Base-by-base conservation (phyloP, 2,113 vertebrate genomes). In the Rostratula benghalensis region DNA sequence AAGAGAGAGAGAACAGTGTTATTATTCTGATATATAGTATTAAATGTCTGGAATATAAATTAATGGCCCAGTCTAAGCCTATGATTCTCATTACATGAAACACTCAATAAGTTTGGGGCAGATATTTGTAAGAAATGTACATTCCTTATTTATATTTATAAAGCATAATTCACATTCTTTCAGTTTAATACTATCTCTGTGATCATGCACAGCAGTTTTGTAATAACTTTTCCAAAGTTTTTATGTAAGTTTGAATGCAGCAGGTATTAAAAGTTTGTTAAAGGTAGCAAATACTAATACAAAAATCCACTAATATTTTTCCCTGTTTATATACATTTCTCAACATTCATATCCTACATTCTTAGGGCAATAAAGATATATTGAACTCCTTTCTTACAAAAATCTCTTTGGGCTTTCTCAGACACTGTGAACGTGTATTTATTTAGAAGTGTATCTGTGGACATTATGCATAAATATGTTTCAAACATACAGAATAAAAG, bases 21-120 rank as follows among this genome's bases (percentile, higher is more conserved):
- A 61, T 89, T 87, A 82, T 82, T 94, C 35, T 93, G n/a, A 94
- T 79, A 89, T 27, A 90, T 53, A 90, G 21, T 79, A 73, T 45
- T n/a, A 64, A 84, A 80, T 56, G n/a, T 41, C 23, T 89, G 33
- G 45, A 94, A 85, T 91, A 76, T 45, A 85, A 93, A 87, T 82
- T 65, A 84, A 73, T 82, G 53, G 1, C 18, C 54, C 7, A 33
- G n/a, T 33, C 48, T 39, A 87, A 63, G 50, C n/a, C 28, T 61
- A 75, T 13, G 67, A 73, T 30, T 45, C 5, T 88, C 23, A 46
- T 87, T 85, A 43, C 9, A 70, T 31, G 45, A 80, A 91, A 65
- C 3, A 69, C 1, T 1, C 10, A 94, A 50, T 13, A 82, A 10
- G 4, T 67, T 67, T 75, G 84, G 23, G 4, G 3, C 43, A 90